These are phyloP conservation scores for Germaria angustata DNA, from an alignment of 2,888 invertebrate genomes.

Conservation along the genomic window DNA sequence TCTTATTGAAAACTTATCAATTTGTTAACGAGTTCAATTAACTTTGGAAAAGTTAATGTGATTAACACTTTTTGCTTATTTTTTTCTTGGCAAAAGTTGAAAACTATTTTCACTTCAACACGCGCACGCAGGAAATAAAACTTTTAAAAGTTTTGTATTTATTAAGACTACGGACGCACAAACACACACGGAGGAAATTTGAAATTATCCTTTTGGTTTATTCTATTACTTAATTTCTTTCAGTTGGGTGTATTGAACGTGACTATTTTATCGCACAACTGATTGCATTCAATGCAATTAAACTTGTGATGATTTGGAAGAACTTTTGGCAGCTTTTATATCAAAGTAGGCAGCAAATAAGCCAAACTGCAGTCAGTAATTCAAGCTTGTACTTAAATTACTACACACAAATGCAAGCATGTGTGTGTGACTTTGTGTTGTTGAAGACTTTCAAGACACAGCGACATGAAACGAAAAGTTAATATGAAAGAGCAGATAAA, in stretches of 20 bases:
- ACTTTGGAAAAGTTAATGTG: slow-evolving; percentile 24
- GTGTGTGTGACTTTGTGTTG: not conserved
- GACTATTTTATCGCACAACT: slow-evolving; percentile 65
- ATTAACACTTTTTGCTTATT: not conserved
- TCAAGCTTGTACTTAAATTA: slow-evolving; percentile 12
- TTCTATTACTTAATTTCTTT: not conserved
- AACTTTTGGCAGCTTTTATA: slow-evolving; percentile 58
- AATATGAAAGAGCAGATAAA: slow-evolving; percentile 20
- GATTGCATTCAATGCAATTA: slow-evolving; percentile 64
- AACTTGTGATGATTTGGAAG: slow-evolving; percentile 68
- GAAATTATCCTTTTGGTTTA: slow-evolving; percentile 43
- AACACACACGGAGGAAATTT: slow-evolving; percentile 11
- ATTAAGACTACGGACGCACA: not conserved
- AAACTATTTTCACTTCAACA: slow-evolving; percentile 35
- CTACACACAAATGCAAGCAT: not conserved
- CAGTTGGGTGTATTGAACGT: slow-evolving; percentile 27
- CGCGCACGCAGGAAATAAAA: slow-evolving; percentile 20
- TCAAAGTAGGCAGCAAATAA: not conserved
- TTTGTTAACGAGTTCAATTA: slow-evolving; percentile 43
- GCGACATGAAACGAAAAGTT: not conserved
- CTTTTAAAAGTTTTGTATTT: not conserved
- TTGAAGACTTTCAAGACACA: slow-evolving; percentile 32
- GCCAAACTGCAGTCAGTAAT: slow-evolving; percentile 28
- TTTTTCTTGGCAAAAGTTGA: not conserved
- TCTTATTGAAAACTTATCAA: slow-evolving; percentile 47